Percentiles rank a stretch among this genome's conserved stretches.
phyloP scores from a whole-genome alignment of 92 coral and sea anemone genomes.

The Epizoanthus fatuus region DNA sequence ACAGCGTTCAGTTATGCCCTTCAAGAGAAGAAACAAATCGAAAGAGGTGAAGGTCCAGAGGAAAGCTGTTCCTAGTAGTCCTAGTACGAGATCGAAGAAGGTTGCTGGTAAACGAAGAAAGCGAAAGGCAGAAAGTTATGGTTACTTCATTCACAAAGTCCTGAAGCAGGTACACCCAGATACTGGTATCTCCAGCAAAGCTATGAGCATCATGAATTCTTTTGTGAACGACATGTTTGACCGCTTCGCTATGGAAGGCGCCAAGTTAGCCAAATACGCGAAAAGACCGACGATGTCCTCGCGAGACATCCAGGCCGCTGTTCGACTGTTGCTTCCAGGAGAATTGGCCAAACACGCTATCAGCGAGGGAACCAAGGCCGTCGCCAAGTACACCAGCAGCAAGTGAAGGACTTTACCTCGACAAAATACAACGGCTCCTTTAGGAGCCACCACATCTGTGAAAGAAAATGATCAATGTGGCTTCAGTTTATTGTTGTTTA shows the following conservation, averaged over 20 bases:
- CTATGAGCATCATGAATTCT: slow-evolving; percentile 32
- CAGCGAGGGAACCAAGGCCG: slow-evolving; percentile 40
- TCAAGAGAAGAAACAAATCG: background rate
- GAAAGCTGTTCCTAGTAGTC: background rate
- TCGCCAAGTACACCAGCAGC: slow-evolving; percentile 20
- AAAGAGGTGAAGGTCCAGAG: background rate
- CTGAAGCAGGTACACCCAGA: slow-evolving; percentile 22
- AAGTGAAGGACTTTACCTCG: background rate
- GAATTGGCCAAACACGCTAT: slow-evolving; percentile 20
- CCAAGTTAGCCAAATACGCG: slow-evolving; percentile 12
- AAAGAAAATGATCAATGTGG: slow-evolving; percentile 13
- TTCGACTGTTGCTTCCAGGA: slow-evolving; percentile 8
- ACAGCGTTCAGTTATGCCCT: background rate
- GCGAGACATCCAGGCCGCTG: slow-evolving; percentile 28
- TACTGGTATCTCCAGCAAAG: slow-evolving; percentile 25
- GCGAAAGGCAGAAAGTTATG: background rate
- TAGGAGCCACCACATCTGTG: slow-evolving; percentile 65
- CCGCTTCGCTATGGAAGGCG: slow-evolving; percentile 5
- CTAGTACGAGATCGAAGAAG: too few species aligned
- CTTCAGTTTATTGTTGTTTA: background rate
- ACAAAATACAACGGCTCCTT: slow-evolving; percentile 60
- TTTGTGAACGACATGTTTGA: slow-evolving; percentile 41
- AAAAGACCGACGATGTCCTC: slow-evolving; percentile 13
- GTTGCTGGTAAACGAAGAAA: background rate
- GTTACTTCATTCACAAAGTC: slow-evolving; percentile 8